Evolutionary conservation across 2,113 vertebrate species (phyloP).

Genomic region (Tursiops truncatus): DNA sequence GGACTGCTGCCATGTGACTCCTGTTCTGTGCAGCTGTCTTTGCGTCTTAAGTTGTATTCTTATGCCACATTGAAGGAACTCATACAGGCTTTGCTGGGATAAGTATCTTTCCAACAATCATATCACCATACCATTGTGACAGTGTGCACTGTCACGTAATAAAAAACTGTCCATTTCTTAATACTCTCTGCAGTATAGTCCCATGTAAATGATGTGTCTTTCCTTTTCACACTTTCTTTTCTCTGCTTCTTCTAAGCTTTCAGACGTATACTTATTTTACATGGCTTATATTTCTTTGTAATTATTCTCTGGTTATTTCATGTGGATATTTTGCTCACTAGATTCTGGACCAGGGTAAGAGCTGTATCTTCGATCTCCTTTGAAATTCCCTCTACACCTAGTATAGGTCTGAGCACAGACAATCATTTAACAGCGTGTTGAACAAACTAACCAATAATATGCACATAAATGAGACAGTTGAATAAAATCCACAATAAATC

Average conservation of each 20-base stretch:
- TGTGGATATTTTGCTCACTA: slow-evolving; percentile 15
- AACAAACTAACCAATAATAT: slow-evolving; percentile 14
- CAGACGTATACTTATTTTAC: slow-evolving; percentile 28
- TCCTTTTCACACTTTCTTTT: slow-evolving; percentile 40
- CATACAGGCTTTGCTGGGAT: neutral
- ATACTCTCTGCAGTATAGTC: neutral
- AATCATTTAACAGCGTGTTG: slow-evolving; percentile 18
- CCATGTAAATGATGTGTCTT: neutral
- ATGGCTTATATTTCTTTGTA: slow-evolving; percentile 34
- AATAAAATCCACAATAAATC: slow-evolving; percentile 33
- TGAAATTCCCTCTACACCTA: neutral
- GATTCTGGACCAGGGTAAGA: neutral
- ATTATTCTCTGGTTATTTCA: slow-evolving; percentile 48
- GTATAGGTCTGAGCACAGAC: neutral
- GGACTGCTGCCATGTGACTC: neutral
- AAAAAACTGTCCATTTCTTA: neutral
- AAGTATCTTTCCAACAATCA: slow-evolving; percentile 18
- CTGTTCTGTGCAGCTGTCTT: neutral
- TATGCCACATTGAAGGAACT: neutral
- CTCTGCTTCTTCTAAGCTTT: slow-evolving; percentile 26
- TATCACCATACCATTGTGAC: neutral
- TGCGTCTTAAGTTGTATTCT: neutral
- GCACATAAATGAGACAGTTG: neutral
- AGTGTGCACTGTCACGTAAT: neutral
- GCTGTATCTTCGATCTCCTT: neutral